Conservation (phyloP, 2,888 invertebrate species). For the Himalopsyche tibetana region DNA sequence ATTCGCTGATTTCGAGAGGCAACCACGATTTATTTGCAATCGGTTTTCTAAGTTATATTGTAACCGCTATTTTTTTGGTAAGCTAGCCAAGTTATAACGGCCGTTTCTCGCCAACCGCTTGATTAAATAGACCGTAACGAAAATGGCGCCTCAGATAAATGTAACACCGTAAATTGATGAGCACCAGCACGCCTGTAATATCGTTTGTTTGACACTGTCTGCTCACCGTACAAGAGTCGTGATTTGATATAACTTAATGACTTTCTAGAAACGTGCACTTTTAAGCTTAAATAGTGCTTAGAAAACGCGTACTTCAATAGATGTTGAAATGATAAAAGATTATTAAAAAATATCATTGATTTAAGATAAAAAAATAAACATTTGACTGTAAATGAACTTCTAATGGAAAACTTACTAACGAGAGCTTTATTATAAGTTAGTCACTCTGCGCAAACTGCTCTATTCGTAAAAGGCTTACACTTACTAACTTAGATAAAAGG, state of each 20-base stretch:
- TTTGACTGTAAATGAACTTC: too few species aligned
- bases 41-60: background rate
- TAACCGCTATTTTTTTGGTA: constrained; percentile 17
- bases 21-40: constrained; percentile 6
- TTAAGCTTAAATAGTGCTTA: too few species aligned
- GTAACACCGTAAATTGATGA: constrained; percentile 18
- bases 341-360: too few species aligned
- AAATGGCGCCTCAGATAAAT: constrained; percentile 8
- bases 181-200: constrained; percentile 14
- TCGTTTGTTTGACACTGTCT: constrained; percentile 42
- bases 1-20: constrained; percentile 4
- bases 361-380: too few species aligned
- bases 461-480: too few species aligned
- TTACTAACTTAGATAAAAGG: too few species aligned
- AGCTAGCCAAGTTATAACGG: constrained; percentile 28
- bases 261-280: background rate
- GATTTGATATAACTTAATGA: constrained; percentile 29
- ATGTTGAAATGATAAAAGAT: too few species aligned
- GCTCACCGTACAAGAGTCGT: background rate
- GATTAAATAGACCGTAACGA: constrained; percentile 38
- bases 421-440: too few species aligned
- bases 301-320: too few species aligned
- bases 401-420: too few species aligned
- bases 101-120: constrained; percentile 7
- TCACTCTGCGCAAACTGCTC: too few species aligned